These are phyloP conservation scores for Masticophis lateralis DNA, from an alignment of 2,797 vertebrate genomes.

Conservation along the genomic window DNA sequence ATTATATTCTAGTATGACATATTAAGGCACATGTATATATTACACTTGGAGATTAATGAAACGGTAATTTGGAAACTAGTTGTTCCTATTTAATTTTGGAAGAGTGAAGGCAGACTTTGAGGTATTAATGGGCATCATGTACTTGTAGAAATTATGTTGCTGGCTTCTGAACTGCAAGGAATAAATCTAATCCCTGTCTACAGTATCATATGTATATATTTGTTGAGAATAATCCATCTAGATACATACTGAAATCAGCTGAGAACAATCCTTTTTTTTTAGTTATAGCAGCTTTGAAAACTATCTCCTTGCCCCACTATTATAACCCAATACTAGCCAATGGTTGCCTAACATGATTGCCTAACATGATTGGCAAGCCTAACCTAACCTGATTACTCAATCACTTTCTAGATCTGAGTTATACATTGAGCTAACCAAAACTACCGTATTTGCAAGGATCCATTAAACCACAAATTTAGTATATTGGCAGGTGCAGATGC, in stretches of 20 bases:
- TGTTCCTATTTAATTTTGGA: background rate
- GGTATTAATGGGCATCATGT: background rate
- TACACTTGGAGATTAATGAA: background rate
- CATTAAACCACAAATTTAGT: background rate
- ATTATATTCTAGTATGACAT: background rate
- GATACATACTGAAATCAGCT: background rate
- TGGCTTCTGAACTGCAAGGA: background rate
- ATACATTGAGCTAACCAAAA: background rate
- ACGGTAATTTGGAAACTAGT: background rate
- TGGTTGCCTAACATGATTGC: background rate
- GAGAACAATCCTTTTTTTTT: background rate
- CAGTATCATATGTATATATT: background rate
- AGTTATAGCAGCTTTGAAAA: background rate
- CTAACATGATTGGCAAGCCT: too few relatives aligned
- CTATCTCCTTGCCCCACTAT: background rate
- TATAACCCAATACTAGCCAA: background rate
- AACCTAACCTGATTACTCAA: background rate
- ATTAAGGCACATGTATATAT: background rate
- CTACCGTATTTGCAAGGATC: background rate
- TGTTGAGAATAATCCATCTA: background rate
- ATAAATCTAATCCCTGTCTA: background rate
- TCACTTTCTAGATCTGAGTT: background rate
- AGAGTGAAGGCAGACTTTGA: background rate
- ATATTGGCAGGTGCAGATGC: background rate
- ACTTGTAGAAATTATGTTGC: background rate